Evolutionary conservation across 2,888 invertebrate species (phyloP).

Genomic region (Tiliacea citrago): DNA sequence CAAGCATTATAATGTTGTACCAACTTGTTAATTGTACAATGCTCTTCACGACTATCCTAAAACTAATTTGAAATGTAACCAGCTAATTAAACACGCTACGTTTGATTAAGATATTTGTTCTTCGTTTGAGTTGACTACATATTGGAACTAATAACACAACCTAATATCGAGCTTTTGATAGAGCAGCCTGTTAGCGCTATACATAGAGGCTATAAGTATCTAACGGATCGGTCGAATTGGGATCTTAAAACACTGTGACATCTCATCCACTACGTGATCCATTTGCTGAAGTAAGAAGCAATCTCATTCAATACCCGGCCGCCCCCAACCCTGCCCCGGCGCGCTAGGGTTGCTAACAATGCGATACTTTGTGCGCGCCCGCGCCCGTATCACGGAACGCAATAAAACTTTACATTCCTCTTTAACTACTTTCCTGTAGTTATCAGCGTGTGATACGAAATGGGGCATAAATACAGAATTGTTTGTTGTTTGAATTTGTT

Average conservation of each 20-base stretch:
- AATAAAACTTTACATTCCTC: constrained; percentile 89
- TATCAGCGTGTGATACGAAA: constrained; percentile 85
- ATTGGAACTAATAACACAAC: constrained; percentile 28
- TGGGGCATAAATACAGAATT: constrained; percentile 79
- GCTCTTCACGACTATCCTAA: constrained; percentile 27
- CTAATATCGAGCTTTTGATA: constrained; percentile 32
- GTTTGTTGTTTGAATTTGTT: constrained; percentile 70
- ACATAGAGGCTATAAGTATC: constrained; percentile 75
- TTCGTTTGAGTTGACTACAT: constrained; percentile 16
- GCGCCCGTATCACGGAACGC: constrained; percentile 84
- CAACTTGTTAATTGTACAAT: constrained; percentile 49
- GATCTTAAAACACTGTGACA: constrained; percentile 91
- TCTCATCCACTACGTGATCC: constrained; percentile 91
- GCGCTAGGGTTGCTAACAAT: constrained; percentile 86
- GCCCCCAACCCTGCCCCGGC: constrained; percentile 71
- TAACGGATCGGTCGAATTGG: constrained; percentile 87
- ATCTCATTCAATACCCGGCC: constrained; percentile 91
- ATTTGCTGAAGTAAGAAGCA: constrained; percentile 91
- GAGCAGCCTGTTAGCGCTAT: constrained; percentile 49
- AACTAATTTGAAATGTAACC: constrained; percentile 37
- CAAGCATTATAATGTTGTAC: constrained; percentile 48
- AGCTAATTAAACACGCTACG: constrained; percentile 11
- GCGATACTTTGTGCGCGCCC: constrained; percentile 84
- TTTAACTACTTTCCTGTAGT: constrained; percentile 88
- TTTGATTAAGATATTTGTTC: constrained; percentile 20